Percentiles rank a stretch among this genome's conserved stretches.
phyloP scores from a whole-genome alignment of 2,113 vertebrate genomes.

The Pituophis catenifer region DNA sequence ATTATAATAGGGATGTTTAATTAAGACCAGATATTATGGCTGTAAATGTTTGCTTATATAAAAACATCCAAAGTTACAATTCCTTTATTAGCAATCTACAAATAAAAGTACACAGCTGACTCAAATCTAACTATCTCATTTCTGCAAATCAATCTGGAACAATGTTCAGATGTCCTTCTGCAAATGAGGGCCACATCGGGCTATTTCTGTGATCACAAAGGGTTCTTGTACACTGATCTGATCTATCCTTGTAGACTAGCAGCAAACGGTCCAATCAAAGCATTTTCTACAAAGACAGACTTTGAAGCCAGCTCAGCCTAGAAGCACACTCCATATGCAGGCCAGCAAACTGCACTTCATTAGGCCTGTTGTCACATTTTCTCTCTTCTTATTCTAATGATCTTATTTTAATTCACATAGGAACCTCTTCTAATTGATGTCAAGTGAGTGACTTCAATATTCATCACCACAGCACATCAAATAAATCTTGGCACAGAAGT shows the following conservation, averaged over 20 bases:
- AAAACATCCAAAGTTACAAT: slow-evolving; percentile 88
- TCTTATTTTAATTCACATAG: slow-evolving; percentile 86
- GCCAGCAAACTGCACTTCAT: slow-evolving; percentile 82
- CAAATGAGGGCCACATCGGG: slow-evolving; percentile 78
- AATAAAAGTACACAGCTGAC: slow-evolving; percentile 85
- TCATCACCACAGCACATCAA: slow-evolving; percentile 85
- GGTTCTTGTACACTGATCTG: slow-evolving; percentile 71
- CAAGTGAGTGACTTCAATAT: slow-evolving; percentile 92
- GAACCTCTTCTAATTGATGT: slow-evolving; percentile 95
- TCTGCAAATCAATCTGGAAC: slow-evolving; percentile 76
- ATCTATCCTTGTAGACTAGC: slow-evolving; percentile 68
- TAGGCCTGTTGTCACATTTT: slow-evolving; percentile 78
- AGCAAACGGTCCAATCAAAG: slow-evolving; percentile 80
- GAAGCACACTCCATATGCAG: slow-evolving; percentile 75
- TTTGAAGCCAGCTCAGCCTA: slow-evolving; percentile 77
- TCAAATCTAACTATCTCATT: slow-evolving; percentile 87
- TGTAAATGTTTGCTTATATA: slow-evolving; percentile 80
- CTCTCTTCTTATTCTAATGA: slow-evolving; percentile 93
- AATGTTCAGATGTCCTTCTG: slow-evolving; percentile 78
- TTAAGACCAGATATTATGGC: slow-evolving; percentile 81
- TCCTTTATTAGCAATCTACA: slow-evolving; percentile 97
- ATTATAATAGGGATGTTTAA: slow-evolving; percentile 81
- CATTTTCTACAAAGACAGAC: slow-evolving; percentile 72
- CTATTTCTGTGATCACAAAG: slow-evolving; percentile 77
- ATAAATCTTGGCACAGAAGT: slow-evolving; percentile 44